Base-by-base conservation (phyloP, 2,888 invertebrate species). In the Exocentrus adspersus region DNA sequence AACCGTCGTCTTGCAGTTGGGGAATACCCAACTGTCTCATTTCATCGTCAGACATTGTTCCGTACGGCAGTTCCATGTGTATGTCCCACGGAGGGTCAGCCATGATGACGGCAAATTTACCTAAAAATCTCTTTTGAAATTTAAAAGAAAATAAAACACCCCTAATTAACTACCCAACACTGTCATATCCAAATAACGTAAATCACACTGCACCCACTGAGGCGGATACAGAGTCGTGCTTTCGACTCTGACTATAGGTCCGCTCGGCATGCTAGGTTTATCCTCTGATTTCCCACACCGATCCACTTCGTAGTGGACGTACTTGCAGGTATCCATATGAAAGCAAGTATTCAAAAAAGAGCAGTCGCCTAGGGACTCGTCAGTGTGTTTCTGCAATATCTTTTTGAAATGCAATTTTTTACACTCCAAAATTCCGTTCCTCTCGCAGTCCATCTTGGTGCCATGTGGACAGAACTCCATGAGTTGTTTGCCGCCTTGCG, bases 1-100 rank as follows among this genome's bases (percentile, higher is more conserved):
- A 88, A 0, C 98, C 98, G 77, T 96, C 95, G 79, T 98, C 97
- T 82, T 98, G 97, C 42, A 98, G 84, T 57, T 93, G 92, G 0
- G 97, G 97, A 57, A 98, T 94, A 1, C 96, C 95, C 14, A 98
- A 85, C 65, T 95, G 94, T 53, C 98, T 86, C 98, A 98, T 98
- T 85, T 98, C 98, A 80, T 98, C 97, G 79, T 98, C 98, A 0
- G 96, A 96, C 95, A 98, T 96, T 0, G 98, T 98, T 1, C 97
- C 98, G 81, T 98, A 98, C 0, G 98, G 98, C 46, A 98, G 85
- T 83, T 98, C 98, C 98, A 98, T 98, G 81, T 98, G 98, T 72
- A 98, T 98, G 79, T 98, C 98, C 98, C 98, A 98, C 0, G 98
- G 98, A 0, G 97, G 97, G 82, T 97, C 97, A 28, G 98, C 98